These are phyloP conservation scores for Zosterops pallidus DNA, from an alignment of 2,113 vertebrate genomes.

Conservation along the genomic window DNA sequence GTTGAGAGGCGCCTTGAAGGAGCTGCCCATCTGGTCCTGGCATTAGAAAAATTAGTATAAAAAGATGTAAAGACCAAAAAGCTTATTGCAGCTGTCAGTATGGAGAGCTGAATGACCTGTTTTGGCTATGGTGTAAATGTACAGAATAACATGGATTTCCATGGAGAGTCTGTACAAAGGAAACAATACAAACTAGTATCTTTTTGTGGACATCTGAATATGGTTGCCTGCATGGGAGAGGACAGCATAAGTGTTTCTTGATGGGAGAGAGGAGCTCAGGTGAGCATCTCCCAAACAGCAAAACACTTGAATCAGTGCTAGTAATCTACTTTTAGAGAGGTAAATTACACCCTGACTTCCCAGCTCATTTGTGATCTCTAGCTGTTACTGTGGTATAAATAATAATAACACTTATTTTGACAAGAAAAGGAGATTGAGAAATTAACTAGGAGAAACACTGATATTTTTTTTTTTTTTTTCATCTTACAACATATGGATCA, in stretches of 20 bases:
- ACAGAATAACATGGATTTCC: neutral
- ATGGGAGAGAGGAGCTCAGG: neutral
- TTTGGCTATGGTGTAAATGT: neutral
- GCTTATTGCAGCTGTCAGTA: neutral
- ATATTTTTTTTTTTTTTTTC: neutral
- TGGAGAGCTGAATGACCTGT: neutral
- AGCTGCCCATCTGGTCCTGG: neutral
- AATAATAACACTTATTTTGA: constrained; percentile 8
- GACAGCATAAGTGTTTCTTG: neutral
- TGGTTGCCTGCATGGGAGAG: neutral
- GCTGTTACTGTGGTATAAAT: neutral
- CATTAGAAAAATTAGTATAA: neutral
- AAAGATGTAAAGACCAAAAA: neutral
- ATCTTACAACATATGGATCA: neutral
- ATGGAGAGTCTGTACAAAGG: neutral
- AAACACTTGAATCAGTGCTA: neutral
- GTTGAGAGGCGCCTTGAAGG: neutral
- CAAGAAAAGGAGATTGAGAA: neutral
- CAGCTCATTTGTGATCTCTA: neutral
- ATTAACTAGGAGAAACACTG: neutral
- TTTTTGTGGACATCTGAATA: neutral
- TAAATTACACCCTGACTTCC: neutral
- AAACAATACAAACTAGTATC: neutral
- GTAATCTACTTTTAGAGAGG: neutral
- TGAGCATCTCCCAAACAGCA: neutral